phyloP scores from a whole-genome alignment of 2,113 vertebrate genomes.

The Pseudorasbora parva region DNA sequence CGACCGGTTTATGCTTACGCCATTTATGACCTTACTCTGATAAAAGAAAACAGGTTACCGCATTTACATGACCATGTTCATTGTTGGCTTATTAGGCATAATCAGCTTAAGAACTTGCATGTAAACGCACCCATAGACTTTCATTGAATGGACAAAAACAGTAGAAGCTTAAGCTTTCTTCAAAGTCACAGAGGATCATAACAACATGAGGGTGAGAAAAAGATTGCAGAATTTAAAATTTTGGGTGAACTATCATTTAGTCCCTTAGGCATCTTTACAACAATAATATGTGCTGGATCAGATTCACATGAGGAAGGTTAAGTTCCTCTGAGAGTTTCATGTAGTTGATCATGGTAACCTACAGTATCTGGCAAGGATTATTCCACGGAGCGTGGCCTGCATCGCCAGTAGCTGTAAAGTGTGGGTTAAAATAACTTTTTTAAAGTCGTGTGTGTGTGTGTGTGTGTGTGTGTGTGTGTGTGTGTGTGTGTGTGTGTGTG shows the following conservation, averaged over 20 bases:
- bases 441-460: slow-evolving; percentile 52
- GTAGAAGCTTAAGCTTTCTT: neutral
- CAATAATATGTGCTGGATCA: neutral
- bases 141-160: neutral
- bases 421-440: slow-evolving; percentile 34
- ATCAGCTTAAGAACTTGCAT: too few relatives aligned
- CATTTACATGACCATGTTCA: too few relatives aligned
- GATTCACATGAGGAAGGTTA: slow-evolving; percentile 1
- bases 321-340: slow-evolving; percentile 17
- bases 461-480: slow-evolving; percentile 27
- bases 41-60: too few relatives aligned
- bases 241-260: slow-evolving; percentile 3
- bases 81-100: too few relatives aligned
- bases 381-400: slow-evolving; percentile 17
- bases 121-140: too few relatives aligned
- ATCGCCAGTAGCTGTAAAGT: slow-evolving; percentile 29
- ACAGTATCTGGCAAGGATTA: slow-evolving; percentile 37
- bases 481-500: slow-evolving; percentile 42
- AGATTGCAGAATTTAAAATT: neutral
- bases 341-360: slow-evolving; percentile 14
- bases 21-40: too few relatives aligned
- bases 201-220: neutral
- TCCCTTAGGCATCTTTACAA: slow-evolving; percentile 11
- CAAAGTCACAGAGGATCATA: neutral
- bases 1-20: too few relatives aligned